Conservation (phyloP, 2,888 invertebrate genomes). For the Amiota mariae region DNA sequence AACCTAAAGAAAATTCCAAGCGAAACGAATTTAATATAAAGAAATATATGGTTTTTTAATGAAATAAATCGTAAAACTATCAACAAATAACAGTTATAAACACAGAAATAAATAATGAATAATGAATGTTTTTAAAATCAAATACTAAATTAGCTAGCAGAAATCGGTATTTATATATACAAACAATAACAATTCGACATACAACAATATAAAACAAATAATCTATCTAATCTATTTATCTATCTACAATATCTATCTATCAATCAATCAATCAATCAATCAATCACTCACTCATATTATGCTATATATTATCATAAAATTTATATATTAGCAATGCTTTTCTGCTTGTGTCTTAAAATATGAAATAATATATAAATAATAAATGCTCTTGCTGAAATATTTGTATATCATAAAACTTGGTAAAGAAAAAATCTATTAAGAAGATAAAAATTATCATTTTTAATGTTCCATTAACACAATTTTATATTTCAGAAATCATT, state of each 20-base stretch:
- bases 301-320: too few species aligned
- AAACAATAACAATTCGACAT: background rate
- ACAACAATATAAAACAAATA: background rate
- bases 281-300: too few species aligned
- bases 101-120: too few species aligned
- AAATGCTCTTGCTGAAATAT: constrained; percentile 33
- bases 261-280: too few species aligned
- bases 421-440: too few species aligned
- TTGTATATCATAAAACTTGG: too few species aligned
- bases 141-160: background rate
- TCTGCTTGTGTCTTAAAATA: background rate
- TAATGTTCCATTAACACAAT: too few species aligned
- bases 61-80: background rate
- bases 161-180: constrained; percentile 18
- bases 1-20: background rate
- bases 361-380: background rate
- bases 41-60: constrained; percentile 61
- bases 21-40: constrained; percentile 59
- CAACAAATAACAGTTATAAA: background rate
- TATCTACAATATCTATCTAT: too few species aligned
- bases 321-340: constrained; percentile 4
- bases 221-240: background rate
- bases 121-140: too few species aligned
- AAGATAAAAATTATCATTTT: too few species aligned
- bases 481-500: too few species aligned